Percentiles rank a stretch among this genome's conserved stretches.
phyloP scores from a whole-genome alignment of 92 coral and sea anemone genomes.

The Scolanthus callimorphus region DNA sequence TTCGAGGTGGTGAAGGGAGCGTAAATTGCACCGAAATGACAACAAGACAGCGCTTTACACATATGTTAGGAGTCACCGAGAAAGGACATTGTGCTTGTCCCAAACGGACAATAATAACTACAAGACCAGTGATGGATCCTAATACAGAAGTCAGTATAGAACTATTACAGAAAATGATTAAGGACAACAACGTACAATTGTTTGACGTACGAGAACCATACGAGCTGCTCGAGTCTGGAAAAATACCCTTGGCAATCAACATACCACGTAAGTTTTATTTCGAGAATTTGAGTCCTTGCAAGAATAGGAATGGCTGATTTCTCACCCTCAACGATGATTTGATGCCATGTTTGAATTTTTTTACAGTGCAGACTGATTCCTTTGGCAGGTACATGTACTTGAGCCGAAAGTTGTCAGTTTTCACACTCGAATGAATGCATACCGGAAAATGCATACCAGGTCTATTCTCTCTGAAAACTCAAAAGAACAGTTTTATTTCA shows the following conservation, averaged over 20 bases:
- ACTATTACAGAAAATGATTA: constrained; percentile 32
- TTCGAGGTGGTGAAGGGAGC: constrained; percentile 21
- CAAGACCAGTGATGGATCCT: constrained; percentile 4
- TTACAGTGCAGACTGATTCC: too few species aligned
- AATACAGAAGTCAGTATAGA: constrained; percentile 33
- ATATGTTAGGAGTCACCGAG: constrained; percentile 44
- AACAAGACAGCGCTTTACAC: constrained; percentile 32
- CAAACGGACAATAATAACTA: constrained; percentile 25
- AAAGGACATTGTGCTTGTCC: constrained; percentile 50
- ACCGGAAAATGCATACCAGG: too few species aligned
- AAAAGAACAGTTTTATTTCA: too few species aligned
- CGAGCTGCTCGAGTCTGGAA: constrained; percentile 44
- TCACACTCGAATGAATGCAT: too few species aligned
- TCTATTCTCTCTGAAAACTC: too few species aligned
- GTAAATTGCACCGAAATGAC: constrained; percentile 39
- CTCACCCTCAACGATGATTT: too few species aligned
- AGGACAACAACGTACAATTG: constrained; percentile 26
- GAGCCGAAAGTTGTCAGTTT: too few species aligned
- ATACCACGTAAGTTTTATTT: constrained; percentile 67
- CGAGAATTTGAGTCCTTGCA: too few species aligned
- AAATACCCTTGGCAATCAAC: constrained; percentile 35
- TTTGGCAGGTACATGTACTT: too few species aligned
- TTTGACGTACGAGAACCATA: constrained; percentile 65
- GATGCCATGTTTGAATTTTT: too few species aligned
- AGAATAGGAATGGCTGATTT: too few species aligned